Evolutionary conservation across 1,140 invertebrate species (phyloP).

Genomic region (Physella acuta): DNA sequence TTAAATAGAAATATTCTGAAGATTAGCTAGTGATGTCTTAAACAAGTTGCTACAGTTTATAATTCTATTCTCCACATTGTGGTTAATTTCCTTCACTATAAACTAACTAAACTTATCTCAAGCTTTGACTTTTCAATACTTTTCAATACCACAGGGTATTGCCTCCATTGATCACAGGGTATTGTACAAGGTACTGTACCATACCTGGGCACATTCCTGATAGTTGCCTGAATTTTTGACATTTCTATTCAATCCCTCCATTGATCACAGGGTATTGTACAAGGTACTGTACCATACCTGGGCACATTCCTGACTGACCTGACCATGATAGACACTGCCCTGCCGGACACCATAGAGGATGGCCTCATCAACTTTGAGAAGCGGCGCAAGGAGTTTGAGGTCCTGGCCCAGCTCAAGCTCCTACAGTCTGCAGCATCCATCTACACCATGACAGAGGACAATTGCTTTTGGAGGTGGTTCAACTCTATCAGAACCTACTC

Average conservation of each 20-base stretch:
- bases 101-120: too few relatives aligned
- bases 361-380: slow-evolving; percentile 98
- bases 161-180: too few relatives aligned
- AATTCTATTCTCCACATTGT: too few relatives aligned
- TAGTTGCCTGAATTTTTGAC: too few relatives aligned
- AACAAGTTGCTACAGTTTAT: too few relatives aligned
- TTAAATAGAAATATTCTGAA: too few relatives aligned
- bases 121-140: too few relatives aligned
- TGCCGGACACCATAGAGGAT: slow-evolving; percentile 71
- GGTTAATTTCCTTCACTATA: too few relatives aligned
- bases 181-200: slow-evolving; percentile 88
- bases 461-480: slow-evolving; percentile 89
- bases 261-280: slow-evolving; percentile 60
- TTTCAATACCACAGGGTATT: too few relatives aligned
- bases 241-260: too few relatives aligned
- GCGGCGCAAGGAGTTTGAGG: slow-evolving; percentile 96
- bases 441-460: slow-evolving; percentile 83
- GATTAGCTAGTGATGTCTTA: too few relatives aligned
- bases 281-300: slow-evolving; percentile 96
- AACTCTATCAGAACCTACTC: slow-evolving; percentile 84
- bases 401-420: slow-evolving; percentile 92
- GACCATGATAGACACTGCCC: slow-evolving; percentile 98
- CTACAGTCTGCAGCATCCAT: slow-evolving; percentile 92
- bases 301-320: slow-evolving; percentile 98
- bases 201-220: slow-evolving; percentile 96